phyloP scores from a whole-genome alignment of 2,113 vertebrate genomes.

The Lanius ludovicianus region DNA sequence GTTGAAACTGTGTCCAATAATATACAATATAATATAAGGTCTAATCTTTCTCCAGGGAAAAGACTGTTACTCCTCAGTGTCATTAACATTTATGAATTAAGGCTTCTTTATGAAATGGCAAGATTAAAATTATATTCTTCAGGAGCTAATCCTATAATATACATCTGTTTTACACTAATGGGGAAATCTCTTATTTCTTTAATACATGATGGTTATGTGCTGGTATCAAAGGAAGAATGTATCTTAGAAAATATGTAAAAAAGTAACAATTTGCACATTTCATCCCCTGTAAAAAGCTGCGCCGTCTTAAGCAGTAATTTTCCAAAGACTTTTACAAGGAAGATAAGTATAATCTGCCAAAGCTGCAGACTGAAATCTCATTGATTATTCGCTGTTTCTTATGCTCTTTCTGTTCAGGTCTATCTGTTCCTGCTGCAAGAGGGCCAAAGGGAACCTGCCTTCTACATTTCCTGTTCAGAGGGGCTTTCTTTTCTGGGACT shows the following conservation, averaged over 20 bases:
- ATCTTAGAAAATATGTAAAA: not conserved
- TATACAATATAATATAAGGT: conserved; percentile 8
- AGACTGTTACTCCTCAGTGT: conserved; percentile 21
- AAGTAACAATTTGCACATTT: not conserved
- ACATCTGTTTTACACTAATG: conserved; percentile 57
- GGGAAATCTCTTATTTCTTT: conserved; percentile 27
- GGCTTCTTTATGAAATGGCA: conserved; percentile 50
- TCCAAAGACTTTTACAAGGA: not conserved
- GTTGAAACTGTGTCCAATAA: conserved; percentile 34
- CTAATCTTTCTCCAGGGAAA: conserved; percentile 52
- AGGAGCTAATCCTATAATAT: conserved; percentile 36
- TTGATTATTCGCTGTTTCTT: not conserved
- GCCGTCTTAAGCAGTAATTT: not conserved
- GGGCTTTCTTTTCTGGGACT: not conserved
- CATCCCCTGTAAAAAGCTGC: not conserved
- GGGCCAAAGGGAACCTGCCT: not conserved
- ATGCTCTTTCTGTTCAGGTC: not conserved
- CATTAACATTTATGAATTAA: conserved; percentile 72
- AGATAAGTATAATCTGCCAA: not conserved
- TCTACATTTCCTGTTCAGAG: not conserved
- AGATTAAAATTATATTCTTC: conserved; percentile 54
- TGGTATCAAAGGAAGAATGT: not conserved
- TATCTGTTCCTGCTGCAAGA: not conserved
- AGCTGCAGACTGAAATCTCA: not conserved
- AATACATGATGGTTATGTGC: not conserved